Base-by-base conservation (phyloP, 2,113 vertebrate species). In the Peromyscus californicus region DNA sequence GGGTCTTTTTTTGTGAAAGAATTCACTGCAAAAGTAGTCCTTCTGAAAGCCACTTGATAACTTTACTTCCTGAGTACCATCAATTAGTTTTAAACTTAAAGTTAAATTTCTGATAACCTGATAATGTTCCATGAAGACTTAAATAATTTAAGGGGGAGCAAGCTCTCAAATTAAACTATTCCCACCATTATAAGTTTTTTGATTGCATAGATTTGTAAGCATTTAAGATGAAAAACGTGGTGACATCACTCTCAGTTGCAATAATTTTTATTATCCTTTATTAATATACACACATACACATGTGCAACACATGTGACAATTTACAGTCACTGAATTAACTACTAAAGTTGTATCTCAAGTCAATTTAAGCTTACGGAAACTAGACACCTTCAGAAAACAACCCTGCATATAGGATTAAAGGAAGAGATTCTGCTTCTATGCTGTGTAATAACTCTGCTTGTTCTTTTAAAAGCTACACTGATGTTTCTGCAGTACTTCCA, bases 31-130 rank as follows among this genome's bases (percentile, higher is more conserved):
- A 48, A 24, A 79, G 19, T 67, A 79, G 84, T 92, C n/a, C 29
- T 87, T 89, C 48, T 90, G 16, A 88, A 88, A 72, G 21, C 48
- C 24, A 67, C 31, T 69, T 36, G 29, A 15, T 36, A 69, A n/a
- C 59, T 42, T 82, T 88, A 92, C 42, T 65, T 96, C 51, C 80
- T 90, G 90, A 76, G 74, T 51, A 80, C 74, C 57, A 42, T 80
- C 74, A 75, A 12, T n/a, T 92, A 29, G 11, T 83, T 84, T 92
- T 75, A 91, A 42, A 54, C 61, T 26, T 48, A 67, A 92, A 87
- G 24, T 72, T 59, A 94, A 45, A 87, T 5, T 91, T 69, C 3
- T 76, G 63, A 61, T 72, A 92, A 42, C 7, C 63, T 91, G 39
- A 89, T 80, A 33, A 45, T 70, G 11, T 63, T 70, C 4, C 24